phyloP scores from a whole-genome alignment of 2,888 invertebrate genomes.

The Craniophora ligustri region DNA sequence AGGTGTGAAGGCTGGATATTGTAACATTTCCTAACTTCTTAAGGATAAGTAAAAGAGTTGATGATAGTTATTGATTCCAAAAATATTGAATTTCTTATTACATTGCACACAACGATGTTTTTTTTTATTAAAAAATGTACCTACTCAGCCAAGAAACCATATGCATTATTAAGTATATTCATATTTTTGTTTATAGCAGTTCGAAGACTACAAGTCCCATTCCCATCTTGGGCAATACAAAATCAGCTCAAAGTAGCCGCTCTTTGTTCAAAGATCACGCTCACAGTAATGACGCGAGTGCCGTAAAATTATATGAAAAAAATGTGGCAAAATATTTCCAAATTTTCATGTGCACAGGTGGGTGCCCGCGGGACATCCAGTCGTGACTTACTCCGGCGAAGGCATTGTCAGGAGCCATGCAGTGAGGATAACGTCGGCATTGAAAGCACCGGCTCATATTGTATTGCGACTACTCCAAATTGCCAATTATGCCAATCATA shows the following conservation, averaged over 20 bases:
- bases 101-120: too few relatives aligned
- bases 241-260: constrained; percentile 61
- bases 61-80: too few relatives aligned
- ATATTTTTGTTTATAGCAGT: constrained; percentile 17
- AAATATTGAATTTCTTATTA: too few relatives aligned
- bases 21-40: too few relatives aligned
- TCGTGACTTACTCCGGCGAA: constrained; percentile 83
- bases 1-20: too few relatives aligned
- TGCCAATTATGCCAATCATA: constrained; percentile 71
- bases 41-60: too few relatives aligned
- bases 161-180: background rate
- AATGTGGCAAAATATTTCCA: constrained; percentile 68
- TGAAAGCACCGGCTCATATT: constrained; percentile 60
- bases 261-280: constrained; percentile 70
- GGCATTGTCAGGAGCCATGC: constrained; percentile 72
- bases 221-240: constrained; percentile 24
- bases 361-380: constrained; percentile 73
- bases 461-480: constrained; percentile 69
- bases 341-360: constrained; percentile 82
- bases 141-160: too few relatives aligned
- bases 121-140: too few relatives aligned
- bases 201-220: constrained; percentile 19
- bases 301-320: constrained; percentile 71
- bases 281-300: constrained; percentile 71
- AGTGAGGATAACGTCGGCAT: constrained; percentile 67